Evolutionary conservation across 1,140 invertebrate species (phyloP).

Genomic region (Eupristina koningsbergeri): DNA sequence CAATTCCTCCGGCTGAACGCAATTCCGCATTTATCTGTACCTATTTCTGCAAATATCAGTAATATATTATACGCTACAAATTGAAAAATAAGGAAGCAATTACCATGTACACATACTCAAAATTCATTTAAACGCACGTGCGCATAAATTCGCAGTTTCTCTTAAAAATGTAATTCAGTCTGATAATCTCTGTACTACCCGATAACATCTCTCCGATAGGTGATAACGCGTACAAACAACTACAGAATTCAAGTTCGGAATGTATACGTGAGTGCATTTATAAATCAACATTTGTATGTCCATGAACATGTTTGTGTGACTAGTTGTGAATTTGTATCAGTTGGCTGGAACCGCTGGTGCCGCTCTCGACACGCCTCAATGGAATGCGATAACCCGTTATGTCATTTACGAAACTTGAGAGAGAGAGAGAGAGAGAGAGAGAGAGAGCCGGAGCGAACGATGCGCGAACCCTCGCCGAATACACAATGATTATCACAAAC

Average conservation of each 20-base stretch:
- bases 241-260: neutral
- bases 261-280: neutral
- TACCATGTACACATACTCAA: neutral
- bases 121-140: too few relatives aligned
- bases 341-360: neutral
- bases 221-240: neutral
- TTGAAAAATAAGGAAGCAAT: neutral
- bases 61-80: neutral
- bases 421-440: too few relatives aligned
- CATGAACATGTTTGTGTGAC: neutral
- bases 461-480: slow-evolving; percentile 4
- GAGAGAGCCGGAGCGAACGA: neutral
- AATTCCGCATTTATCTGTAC: neutral
- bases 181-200: neutral
- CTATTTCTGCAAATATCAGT: neutral
- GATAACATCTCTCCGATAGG: neutral
- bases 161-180: neutral
- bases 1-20: neutral
- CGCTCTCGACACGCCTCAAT: neutral
- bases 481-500: neutral
- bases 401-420: slow-evolving; percentile 41
- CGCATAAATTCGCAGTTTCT: too few relatives aligned
- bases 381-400: slow-evolving; percentile 53
- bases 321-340: neutral
- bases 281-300: neutral